Evolutionary conservation across 2,797 vertebrate genomes (phyloP).

Genomic region (Vipera latastei): DNA sequence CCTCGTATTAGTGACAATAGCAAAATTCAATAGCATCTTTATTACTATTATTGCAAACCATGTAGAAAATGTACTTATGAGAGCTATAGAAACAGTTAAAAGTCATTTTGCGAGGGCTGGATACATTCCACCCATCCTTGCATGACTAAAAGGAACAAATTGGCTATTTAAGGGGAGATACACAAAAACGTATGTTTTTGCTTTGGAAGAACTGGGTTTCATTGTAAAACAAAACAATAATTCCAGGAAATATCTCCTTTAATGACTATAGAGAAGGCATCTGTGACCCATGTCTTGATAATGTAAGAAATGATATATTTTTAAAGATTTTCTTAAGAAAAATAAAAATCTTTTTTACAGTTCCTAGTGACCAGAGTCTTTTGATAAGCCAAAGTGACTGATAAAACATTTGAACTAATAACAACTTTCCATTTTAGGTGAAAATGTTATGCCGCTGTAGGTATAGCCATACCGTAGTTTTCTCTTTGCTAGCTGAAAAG

Average conservation of each 20-base stretch:
- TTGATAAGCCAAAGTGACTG: neutral
- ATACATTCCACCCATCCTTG: neutral
- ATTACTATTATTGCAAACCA: neutral
- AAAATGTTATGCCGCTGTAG: neutral
- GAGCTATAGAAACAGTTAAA: neutral
- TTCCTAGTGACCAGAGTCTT: slow-evolving; percentile 6
- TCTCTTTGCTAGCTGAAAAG: neutral
- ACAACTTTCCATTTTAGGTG: neutral
- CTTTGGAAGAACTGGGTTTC: neutral
- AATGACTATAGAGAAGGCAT: neutral
- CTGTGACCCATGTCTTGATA: neutral
- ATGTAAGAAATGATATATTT: neutral
- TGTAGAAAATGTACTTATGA: neutral
- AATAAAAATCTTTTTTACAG: slow-evolving; percentile 16
- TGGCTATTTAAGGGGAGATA: neutral
- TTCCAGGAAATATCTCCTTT: neutral
- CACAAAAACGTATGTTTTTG: neutral
- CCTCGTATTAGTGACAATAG: neutral
- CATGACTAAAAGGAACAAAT: neutral
- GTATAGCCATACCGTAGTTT: neutral
- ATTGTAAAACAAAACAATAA: neutral
- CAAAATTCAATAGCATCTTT: neutral
- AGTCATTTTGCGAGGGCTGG: neutral
- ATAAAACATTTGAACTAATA: no score
- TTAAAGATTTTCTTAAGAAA: slow-evolving; percentile 1